Base-by-base conservation (phyloP, 2,113 vertebrate genomes). In the Okapia johnstoni region DNA sequence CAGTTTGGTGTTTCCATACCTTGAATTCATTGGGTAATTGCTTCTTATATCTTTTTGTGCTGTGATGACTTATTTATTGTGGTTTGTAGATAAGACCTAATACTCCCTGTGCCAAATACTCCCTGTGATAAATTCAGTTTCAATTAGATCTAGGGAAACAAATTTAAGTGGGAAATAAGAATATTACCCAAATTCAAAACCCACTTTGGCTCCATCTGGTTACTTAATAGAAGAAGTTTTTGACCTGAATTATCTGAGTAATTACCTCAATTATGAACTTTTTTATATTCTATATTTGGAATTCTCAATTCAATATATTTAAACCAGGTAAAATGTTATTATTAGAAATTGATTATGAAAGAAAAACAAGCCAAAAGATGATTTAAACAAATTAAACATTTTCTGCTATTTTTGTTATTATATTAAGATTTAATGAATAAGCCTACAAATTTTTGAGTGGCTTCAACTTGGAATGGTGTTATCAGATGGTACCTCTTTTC, bases 131-230 rank as follows among this genome's bases (percentile, higher is more conserved):
- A 95, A 92, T 85, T 70, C 46, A 30, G 9, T 76, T 63, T 92
- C 40, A 88, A 1, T 15, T 19, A 40, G 9, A 79, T 43, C 14
- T 55, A 28, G 3, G 36, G 52, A 80, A 90, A 90, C 28, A 93
- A 77, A 14, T 92, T 88, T 95, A 95, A 95, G 16, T 91, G 52
- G 79, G 58, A 93, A 96, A 26, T 93, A 63, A 94, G n/a, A 79
- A n/a, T 30, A 7, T 90, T 58, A 86, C 23, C 48, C 16, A 90
- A 73, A 73, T 80, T 88, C 14, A 86, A 84, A 84, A 87, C 8
- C 66, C 57, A 60, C 26, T 86, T 86, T 92, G 26, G 46, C 55
- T 89, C 46, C 2, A 5, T 85, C 43, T 85, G 50, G 3, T 85
- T 87, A 63, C n/a, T 89, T 52, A 90, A 8, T 3, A 25, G 17